Percentiles rank a stretch among this genome's conserved stretches.
phyloP scores from a whole-genome alignment of 2,113 vertebrate species.

The Ctenomys sociabilis region DNA sequence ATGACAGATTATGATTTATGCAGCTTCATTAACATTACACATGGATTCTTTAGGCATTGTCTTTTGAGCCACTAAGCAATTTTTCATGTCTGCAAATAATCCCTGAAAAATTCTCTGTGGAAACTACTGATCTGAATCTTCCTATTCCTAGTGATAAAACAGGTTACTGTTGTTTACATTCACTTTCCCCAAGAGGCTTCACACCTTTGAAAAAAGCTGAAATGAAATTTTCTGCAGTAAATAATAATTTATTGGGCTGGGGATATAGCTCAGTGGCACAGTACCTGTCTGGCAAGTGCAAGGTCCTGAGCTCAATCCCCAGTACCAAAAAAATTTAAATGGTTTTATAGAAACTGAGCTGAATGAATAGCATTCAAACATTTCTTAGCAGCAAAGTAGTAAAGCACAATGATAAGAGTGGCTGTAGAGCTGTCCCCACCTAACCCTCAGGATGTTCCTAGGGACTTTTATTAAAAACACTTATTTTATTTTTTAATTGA shows the following conservation, averaged over 20 bases:
- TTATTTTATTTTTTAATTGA: not conserved
- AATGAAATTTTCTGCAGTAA: not conserved
- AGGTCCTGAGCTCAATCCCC: no score
- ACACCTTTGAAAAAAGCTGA: not conserved
- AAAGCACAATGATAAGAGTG: not conserved
- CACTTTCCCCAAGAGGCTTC: not conserved
- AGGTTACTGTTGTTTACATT: not conserved
- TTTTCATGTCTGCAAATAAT: not conserved
- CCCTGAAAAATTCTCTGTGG: not conserved
- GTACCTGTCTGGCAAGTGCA: no score
- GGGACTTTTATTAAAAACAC: not conserved
- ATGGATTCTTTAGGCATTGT: not conserved
- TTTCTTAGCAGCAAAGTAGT: not conserved
- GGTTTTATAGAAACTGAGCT: not conserved
- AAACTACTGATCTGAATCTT: constrained; percentile 27
- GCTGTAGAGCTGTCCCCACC: not conserved
- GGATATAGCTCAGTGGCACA: no score
- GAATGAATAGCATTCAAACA: not conserved
- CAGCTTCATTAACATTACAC: not conserved
- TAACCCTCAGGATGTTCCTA: not conserved
- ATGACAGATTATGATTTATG: constrained; percentile 24
- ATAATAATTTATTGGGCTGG: not conserved
- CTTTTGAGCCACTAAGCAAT: constrained; percentile 35
- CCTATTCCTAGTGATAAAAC: not conserved
- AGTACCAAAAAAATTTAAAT: not conserved